These are phyloP conservation scores for Listrodromus nycthemerus DNA, from an alignment of 2,888 invertebrate genomes.

Conservation along the genomic window DNA sequence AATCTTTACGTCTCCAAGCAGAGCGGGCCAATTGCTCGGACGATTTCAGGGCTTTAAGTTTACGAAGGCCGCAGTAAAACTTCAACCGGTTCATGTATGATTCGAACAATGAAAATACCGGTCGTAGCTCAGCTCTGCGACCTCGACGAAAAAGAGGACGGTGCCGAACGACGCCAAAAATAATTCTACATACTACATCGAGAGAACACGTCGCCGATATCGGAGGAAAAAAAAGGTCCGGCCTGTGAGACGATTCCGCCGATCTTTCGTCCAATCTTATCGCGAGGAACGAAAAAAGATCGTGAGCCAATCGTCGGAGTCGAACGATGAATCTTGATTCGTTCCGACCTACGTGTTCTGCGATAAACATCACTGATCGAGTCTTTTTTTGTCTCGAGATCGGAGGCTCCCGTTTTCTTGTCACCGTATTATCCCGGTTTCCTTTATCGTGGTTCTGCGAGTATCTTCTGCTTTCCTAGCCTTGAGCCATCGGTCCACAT, in stretches of 20 bases:
- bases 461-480: neutral
- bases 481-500: neutral
- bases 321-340: conserved; percentile 40
- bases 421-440: neutral
- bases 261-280: conserved; percentile 38
- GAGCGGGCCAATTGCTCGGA: neutral
- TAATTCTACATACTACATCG: conserved; percentile 3
- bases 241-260: neutral
- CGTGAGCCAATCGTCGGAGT: conserved; percentile 45
- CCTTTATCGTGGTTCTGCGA: neutral
- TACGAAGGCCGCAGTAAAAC: neutral
- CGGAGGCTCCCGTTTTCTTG: conserved; percentile 42
- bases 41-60: neutral
- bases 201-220: neutral
- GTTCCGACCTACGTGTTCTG: neutral
- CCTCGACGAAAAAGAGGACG: neutral
- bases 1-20: neutral
- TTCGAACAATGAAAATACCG: neutral
- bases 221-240: neutral
- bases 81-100: neutral
- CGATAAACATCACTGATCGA: conserved; percentile 24
- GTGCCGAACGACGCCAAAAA: neutral
- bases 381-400: neutral
- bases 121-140: neutral
- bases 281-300: conserved; percentile 37